phyloP scores from a whole-genome alignment of 2,888 invertebrate species.

The Napeogenes inachia region DNA sequence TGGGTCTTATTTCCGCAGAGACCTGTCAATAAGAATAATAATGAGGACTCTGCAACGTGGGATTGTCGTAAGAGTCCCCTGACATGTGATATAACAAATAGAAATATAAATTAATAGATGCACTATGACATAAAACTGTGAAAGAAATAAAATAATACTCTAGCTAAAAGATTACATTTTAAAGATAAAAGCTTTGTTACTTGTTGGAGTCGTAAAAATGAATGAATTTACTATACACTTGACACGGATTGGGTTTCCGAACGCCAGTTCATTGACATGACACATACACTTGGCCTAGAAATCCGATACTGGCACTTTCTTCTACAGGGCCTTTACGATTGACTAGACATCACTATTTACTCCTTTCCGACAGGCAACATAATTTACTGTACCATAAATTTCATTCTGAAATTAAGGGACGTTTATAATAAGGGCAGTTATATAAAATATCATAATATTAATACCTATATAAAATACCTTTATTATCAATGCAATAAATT shows the following conservation, averaged over 20 bases:
- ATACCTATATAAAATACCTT: no score
- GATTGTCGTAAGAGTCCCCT: conserved; percentile 37
- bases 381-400: neutral
- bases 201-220: conserved; percentile 13
- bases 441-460: no score
- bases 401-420: no score
- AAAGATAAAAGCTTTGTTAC: no score
- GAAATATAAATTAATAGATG: neutral
- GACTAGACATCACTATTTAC: conserved; percentile 47
- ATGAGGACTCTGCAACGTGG: conserved; percentile 38
- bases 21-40: conserved; percentile 32
- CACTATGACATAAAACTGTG: no score
- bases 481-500: no score
- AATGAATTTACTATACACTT: conserved; percentile 38
- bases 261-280: conserved; percentile 66
- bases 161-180: no score
- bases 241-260: conserved; percentile 51
- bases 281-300: conserved; percentile 67
- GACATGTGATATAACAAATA: neutral
- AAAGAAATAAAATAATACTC: no score
- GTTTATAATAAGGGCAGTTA: no score
- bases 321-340: conserved; percentile 62
- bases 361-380: conserved; percentile 23
- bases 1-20: conserved; percentile 26
- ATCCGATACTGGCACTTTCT: conserved; percentile 69